Evolutionary conservation across 2,888 invertebrate genomes (phyloP).

Genomic region (Drosophila pseudotakahashii): DNA sequence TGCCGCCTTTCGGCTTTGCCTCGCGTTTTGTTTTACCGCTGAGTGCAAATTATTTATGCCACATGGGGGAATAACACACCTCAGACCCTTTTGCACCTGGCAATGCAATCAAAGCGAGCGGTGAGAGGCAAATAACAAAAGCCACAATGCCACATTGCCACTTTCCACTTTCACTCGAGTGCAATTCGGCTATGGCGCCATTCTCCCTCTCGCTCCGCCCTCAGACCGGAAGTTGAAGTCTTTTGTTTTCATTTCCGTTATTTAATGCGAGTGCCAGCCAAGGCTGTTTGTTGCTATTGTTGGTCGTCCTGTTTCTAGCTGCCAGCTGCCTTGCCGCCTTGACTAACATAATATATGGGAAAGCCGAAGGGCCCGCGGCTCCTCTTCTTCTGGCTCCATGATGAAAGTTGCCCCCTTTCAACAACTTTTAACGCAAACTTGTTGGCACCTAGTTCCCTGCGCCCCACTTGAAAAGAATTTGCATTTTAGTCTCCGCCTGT

Average conservation of each 20-base stretch:
- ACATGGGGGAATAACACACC: constrained; percentile 54
- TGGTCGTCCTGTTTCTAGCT: constrained; percentile 40
- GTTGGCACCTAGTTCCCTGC: constrained; percentile 68
- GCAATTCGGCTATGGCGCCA: constrained; percentile 53
- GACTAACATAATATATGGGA: constrained; percentile 74
- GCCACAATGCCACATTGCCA: constrained; percentile 53
- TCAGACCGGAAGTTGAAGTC: constrained; percentile 74
- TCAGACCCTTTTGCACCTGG: constrained; percentile 45
- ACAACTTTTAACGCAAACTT: constrained; percentile 69
- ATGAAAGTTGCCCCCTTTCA: constrained; percentile 45
- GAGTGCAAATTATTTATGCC: constrained; percentile 80
- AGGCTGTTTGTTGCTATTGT: constrained; percentile 48
- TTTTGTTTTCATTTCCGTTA: constrained; percentile 81
- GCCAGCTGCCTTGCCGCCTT: constrained; percentile 73
- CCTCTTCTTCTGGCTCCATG: neutral
- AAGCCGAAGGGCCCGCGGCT: constrained; percentile 1
- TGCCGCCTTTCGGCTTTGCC: constrained; percentile 44
- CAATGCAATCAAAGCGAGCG: constrained; percentile 72
- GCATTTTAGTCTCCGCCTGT: constrained; percentile 55
- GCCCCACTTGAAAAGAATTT: constrained; percentile 64
- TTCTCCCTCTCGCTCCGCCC: constrained; percentile 11
- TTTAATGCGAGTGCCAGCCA: constrained; percentile 74
- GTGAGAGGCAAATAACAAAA: constrained; percentile 57
- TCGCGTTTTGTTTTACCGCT: constrained; percentile 64
- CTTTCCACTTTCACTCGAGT: constrained; percentile 75